A percentile compares a stretch with the other conserved stretches of the same genome.
These are phyloP conservation scores for Channa maculata DNA, from an alignment of 2,113 vertebrate species.

Conservation along the genomic window DNA sequence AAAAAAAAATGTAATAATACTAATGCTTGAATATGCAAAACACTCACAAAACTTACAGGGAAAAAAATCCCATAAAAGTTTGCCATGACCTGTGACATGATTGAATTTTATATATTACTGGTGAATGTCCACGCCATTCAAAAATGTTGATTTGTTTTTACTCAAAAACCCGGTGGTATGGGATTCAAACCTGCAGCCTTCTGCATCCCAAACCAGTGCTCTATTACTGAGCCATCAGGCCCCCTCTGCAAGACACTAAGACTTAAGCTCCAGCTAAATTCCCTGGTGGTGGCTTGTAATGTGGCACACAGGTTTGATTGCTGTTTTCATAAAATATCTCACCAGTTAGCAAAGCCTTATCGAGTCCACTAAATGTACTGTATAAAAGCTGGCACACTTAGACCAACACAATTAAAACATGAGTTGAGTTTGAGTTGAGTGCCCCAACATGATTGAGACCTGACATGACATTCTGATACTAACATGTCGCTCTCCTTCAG, in stretches of 20 bases:
- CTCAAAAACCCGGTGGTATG: no score
- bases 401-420: slow-evolving; percentile 31
- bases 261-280: slow-evolving; percentile 64
- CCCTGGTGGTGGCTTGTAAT: slow-evolving; percentile 68
- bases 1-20: slow-evolving; percentile 16
- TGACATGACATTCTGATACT: slow-evolving; percentile 24
- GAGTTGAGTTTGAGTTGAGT: slow-evolving; percentile 9
- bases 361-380: slow-evolving; percentile 32
- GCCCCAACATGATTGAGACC: background rate
- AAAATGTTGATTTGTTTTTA: slow-evolving; percentile 3
- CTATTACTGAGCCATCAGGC: slow-evolving; percentile 45
- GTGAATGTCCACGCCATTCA: slow-evolving; percentile 15
- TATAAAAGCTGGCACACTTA: background rate
- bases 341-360: slow-evolving; percentile 38
- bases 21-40: slow-evolving; percentile 53
- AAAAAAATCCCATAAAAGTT: slow-evolving; percentile 1
- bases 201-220: no score
- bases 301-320: slow-evolving; percentile 61
- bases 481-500: background rate
- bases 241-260: slow-evolving; percentile 69
- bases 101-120: slow-evolving; percentile 18
- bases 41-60: slow-evolving; percentile 39
- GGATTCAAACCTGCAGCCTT: no score
- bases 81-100: background rate
- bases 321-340: slow-evolving; percentile 62